Conservation (phyloP, 2,113 vertebrate species). For the Lophura nycthemera region DNA sequence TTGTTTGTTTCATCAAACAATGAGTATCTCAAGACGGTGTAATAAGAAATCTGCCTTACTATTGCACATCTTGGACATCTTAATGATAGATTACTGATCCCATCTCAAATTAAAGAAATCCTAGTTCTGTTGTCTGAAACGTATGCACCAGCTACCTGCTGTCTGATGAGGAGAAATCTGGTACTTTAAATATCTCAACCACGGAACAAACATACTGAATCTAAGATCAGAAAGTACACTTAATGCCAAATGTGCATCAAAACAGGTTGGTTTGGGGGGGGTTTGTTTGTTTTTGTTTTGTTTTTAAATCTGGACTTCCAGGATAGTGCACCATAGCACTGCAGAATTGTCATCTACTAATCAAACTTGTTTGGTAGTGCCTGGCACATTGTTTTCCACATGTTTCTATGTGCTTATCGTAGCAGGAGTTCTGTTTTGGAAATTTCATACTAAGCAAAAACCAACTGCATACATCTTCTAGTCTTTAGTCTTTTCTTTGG, state of each 20-base stretch:
- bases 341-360: slow-evolving; percentile 32
- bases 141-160: slow-evolving; percentile 53
- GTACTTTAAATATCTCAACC: background rate
- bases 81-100: slow-evolving; percentile 44
- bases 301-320: background rate
- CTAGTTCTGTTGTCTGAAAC: slow-evolving; percentile 56
- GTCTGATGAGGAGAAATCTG: slow-evolving; percentile 26
- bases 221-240: background rate
- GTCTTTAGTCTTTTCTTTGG: slow-evolving; percentile 15
- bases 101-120: slow-evolving; percentile 53
- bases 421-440: slow-evolving; percentile 38
- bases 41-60: slow-evolving; percentile 70
- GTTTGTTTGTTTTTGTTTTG: background rate
- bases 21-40: slow-evolving; percentile 60
- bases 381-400: slow-evolving; percentile 38
- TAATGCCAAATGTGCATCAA: slow-evolving; percentile 49
- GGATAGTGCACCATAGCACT: slow-evolving; percentile 24
- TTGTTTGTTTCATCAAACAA: slow-evolving; percentile 74
- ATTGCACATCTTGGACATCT: slow-evolving; percentile 69
- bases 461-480: slow-evolving; percentile 34
- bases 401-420: slow-evolving; percentile 40
- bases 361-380: slow-evolving; percentile 22
- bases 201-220: background rate
- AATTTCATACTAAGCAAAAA: slow-evolving; percentile 57
- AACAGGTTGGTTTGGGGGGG: background rate